Conservation (phyloP, 2,113 vertebrate species). For the Orcinus orca region DNA sequence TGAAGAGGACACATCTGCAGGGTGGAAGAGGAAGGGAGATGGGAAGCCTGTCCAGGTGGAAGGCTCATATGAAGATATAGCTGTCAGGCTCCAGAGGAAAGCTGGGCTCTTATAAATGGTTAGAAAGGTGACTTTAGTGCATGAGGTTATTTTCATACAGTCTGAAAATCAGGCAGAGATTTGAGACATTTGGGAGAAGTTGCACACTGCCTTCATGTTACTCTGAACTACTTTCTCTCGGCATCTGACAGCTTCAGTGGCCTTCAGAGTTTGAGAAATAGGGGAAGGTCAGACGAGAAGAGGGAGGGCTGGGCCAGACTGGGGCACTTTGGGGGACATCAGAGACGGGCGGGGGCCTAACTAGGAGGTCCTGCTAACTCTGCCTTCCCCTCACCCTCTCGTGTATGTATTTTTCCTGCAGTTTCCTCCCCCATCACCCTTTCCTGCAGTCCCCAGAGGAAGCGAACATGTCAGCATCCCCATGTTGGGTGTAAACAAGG, state of each 20-base stretch:
- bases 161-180: background rate
- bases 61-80: background rate
- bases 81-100: background rate
- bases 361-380: background rate
- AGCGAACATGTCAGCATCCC: background rate
- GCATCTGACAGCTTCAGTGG: background rate
- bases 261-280: background rate
- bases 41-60: background rate
- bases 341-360: background rate
- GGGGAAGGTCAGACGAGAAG: background rate
- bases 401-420: background rate
- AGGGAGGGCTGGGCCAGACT: background rate
- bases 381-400: background rate
- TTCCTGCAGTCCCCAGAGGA: background rate
- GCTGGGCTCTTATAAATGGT: background rate
- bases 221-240: background rate
- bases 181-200: background rate
- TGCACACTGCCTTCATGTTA: background rate
- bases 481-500: background rate
- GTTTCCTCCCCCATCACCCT: background rate
- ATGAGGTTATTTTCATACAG: background rate
- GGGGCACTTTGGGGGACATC: too few species aligned
- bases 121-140: background rate
- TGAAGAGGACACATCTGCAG: too few species aligned
- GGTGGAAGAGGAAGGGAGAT: background rate